Conservation (phyloP, 2,797 vertebrate genomes). For the Rhinophrynus dorsalis region DNA sequence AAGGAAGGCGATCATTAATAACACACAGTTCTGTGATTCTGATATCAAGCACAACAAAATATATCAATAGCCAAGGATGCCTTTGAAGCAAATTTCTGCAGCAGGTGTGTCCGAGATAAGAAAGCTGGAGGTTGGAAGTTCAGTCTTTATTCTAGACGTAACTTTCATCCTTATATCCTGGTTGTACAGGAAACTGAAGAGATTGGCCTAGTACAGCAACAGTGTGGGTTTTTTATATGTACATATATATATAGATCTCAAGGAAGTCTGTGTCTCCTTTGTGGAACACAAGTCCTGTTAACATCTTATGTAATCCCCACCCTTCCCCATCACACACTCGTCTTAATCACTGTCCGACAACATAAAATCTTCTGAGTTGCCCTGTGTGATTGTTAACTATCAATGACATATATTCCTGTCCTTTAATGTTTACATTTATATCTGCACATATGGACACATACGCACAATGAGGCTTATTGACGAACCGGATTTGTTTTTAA, state of each 20-base stretch:
- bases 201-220: background rate
- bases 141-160: background rate
- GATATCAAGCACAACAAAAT: background rate
- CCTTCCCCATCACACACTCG: slow-evolving; percentile 4
- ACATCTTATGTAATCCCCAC: slow-evolving; percentile 3
- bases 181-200: slow-evolving; percentile 17
- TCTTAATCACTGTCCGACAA: slow-evolving; percentile 5
- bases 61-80: background rate
- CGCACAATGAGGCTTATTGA: no score
- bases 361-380: no score
- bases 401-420: background rate
- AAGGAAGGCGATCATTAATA: slow-evolving; percentile 15
- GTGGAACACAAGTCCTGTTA: background rate
- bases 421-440: no score
- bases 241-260: background rate
- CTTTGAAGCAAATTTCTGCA: slow-evolving; percentile 1
- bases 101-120: slow-evolving; percentile 41
- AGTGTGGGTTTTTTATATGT: slow-evolving; percentile 1
- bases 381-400: background rate
- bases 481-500: no score
- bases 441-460: no score
- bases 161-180: slow-evolving; percentile 28
- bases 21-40: background rate
- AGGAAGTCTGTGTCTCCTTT: slow-evolving; percentile 19
- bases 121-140: slow-evolving; percentile 28